phyloP scores from a whole-genome alignment of 2,797 vertebrate species.

The Clarias fuscus region DNA sequence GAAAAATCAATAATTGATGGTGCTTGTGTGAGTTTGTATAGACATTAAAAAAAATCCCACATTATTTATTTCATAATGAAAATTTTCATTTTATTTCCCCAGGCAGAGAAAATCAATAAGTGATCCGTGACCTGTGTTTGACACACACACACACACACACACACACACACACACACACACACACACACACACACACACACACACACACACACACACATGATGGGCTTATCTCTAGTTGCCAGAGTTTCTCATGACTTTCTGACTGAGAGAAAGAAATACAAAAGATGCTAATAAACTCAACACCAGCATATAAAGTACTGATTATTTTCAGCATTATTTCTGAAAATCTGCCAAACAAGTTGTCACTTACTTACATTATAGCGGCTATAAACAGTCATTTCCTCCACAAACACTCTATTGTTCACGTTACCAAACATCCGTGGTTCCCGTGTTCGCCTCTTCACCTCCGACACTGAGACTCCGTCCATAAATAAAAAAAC shows the following conservation, averaged over 20 bases:
- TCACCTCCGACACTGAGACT: no score
- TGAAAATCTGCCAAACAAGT: background rate
- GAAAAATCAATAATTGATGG: no score
- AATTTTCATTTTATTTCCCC: background rate
- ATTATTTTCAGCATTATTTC: background rate
- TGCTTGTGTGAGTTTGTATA: background rate
- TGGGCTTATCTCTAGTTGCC: background rate
- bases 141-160: background rate
- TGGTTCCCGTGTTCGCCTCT: no score
- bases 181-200: conserved; percentile 16
- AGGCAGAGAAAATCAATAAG: background rate
- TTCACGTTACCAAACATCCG: no score
- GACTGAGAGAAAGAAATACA: background rate
- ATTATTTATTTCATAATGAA: background rate
- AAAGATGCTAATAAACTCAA: background rate
- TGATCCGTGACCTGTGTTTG: background rate
- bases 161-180: conserved; percentile 19
- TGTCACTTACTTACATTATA: background rate
- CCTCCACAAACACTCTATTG: background rate
- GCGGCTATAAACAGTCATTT: background rate
- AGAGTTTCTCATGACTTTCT: background rate
- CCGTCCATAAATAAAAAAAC: no score
- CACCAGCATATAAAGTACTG: background rate
- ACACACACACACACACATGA: background rate
- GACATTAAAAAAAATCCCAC: background rate